These are phyloP conservation scores for Plumapathes pennacea DNA, from an alignment of 92 coral and sea anemone genomes.

Conservation along the genomic window DNA sequence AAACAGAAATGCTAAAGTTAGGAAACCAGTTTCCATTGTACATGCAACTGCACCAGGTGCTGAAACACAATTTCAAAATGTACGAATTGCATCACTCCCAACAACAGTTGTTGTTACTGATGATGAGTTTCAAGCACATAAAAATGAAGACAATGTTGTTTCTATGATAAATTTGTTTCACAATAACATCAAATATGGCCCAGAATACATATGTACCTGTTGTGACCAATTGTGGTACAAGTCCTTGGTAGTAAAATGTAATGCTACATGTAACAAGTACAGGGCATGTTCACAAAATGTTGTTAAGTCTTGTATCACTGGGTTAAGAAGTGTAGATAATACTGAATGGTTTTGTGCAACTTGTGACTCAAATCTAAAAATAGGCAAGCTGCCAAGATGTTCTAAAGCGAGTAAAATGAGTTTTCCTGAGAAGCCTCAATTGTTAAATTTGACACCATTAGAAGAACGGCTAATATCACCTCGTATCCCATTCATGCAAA, in stretches of 20 bases:
- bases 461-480: conserved; percentile 65
- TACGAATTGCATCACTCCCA: background rate
- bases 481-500: conserved; percentile 63
- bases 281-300: conserved; percentile 8
- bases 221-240: conserved; percentile 66
- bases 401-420: conserved; percentile 43
- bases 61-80: conserved; percentile 8
- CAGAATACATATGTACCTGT: conserved; percentile 63
- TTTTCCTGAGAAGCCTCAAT: conserved; percentile 44
- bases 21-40: background rate
- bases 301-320: conserved; percentile 29
- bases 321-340: conserved; percentile 26
- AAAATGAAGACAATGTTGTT: background rate
- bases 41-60: background rate
- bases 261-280: conserved; percentile 14
- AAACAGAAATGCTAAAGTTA: conserved; percentile 1
- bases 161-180: conserved; percentile 31
- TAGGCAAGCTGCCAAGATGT: conserved; percentile 34
- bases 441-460: conserved; percentile 52
- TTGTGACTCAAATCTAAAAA: conserved; percentile 32
- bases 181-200: conserved; percentile 49
- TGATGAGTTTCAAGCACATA: conserved; percentile 2
- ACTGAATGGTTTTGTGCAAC: conserved; percentile 37
- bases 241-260: conserved; percentile 43
- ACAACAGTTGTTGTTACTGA: background rate